A percentile compares a stretch with the other conserved stretches of the same genome.
These are phyloP conservation scores for Eciton burchellii DNA, from an alignment of 1,140 invertebrate species.

Conservation along the genomic window DNA sequence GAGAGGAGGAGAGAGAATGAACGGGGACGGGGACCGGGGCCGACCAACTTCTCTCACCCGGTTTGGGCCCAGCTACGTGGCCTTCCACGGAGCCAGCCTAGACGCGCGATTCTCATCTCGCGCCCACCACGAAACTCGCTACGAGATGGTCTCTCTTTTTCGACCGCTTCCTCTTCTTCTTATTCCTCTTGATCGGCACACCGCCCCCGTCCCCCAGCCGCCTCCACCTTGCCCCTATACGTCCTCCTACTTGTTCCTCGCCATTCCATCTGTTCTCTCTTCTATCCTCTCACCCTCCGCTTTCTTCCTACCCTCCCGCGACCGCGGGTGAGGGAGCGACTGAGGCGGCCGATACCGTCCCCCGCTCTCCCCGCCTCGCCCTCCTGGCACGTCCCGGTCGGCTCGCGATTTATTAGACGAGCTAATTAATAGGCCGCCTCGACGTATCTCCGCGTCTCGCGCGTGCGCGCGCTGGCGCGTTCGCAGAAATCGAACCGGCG, in stretches of 20 bases:
- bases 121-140: constrained; percentile 70
- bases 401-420: constrained; percentile 79
- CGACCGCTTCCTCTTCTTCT: constrained; percentile 42
- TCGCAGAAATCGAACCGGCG: constrained; percentile 75
- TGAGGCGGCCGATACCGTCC: constrained; percentile 32
- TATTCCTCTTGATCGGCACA: constrained; percentile 23
- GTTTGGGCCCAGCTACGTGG: constrained; percentile 66
- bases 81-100: constrained; percentile 67
- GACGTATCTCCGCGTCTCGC: constrained; percentile 43
- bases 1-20: constrained; percentile 37
- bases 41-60: constrained; percentile 75
- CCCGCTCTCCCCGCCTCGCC: background rate
- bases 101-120: constrained; percentile 74
- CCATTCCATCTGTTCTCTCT: constrained; percentile 24
- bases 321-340: constrained; percentile 22
- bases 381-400: background rate
- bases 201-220: background rate
- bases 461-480: constrained; percentile 57
- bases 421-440: constrained; percentile 81
- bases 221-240: background rate
- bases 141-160: constrained; percentile 62
- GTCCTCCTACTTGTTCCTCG: background rate
- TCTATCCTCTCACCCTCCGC: background rate
- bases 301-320: too few relatives aligned
- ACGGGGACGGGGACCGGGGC: constrained; percentile 42